phyloP scores from a whole-genome alignment of 1,140 invertebrate genomes.

The Hetaerina americana region DNA sequence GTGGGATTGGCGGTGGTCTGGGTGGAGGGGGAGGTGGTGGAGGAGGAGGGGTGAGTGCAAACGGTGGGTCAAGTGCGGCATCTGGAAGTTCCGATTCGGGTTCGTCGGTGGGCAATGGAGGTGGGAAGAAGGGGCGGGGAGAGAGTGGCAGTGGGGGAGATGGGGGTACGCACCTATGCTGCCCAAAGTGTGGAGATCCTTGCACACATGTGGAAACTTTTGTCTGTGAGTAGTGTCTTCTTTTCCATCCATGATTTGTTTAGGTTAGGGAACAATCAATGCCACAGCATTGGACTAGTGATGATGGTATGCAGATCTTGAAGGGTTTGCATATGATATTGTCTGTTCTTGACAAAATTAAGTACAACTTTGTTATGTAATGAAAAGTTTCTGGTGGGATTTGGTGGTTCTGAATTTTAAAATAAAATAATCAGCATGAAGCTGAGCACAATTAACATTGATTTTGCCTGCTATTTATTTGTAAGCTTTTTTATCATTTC shows the following conservation, averaged over 20 bases:
- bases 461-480: too few relatives aligned
- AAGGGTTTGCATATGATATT: neutral
- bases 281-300: neutral
- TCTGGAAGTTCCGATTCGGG: neutral
- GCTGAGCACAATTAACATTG: too few relatives aligned
- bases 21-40: neutral
- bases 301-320: too few relatives aligned
- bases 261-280: neutral
- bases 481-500: too few relatives aligned
- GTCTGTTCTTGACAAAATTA: too few relatives aligned
- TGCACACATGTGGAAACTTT: constrained; percentile 94
- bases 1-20: too few relatives aligned
- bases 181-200: constrained; percentile 91
- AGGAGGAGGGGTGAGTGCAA: neutral
- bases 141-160: constrained; percentile 20
- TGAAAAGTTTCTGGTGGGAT: too few relatives aligned
- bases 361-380: too few relatives aligned
- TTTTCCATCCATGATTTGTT: neutral
- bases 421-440: too few relatives aligned
- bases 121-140: constrained; percentile 20
- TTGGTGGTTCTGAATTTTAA: too few relatives aligned
- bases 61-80: neutral
- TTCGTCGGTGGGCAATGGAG: neutral
- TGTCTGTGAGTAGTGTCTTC: constrained; percentile 55
- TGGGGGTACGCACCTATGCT: constrained; percentile 52